Conservation (phyloP, 2,797 vertebrate species). For the Coracias cyanogaster region DNA sequence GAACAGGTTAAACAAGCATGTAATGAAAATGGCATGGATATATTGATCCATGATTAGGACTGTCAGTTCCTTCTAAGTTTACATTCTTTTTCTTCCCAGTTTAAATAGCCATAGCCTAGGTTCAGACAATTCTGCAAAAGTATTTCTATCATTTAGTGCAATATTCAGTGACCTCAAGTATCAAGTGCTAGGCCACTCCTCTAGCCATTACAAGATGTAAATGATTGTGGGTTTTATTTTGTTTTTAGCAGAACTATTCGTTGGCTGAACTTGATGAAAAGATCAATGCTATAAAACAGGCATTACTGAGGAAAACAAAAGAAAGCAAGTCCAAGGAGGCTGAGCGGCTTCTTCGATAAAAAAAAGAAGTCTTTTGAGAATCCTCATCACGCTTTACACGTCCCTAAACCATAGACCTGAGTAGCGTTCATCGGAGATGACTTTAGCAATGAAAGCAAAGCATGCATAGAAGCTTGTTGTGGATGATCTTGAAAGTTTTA, state of each 20-base stretch:
- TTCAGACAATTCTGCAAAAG: neutral
- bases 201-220: slow-evolving; percentile 65
- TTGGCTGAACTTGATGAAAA: slow-evolving; percentile 96
- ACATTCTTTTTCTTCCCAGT: neutral
- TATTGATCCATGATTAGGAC: neutral
- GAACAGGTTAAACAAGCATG: neutral
- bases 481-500: slow-evolving; percentile 12
- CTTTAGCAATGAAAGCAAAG: slow-evolving; percentile 14
- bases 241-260: slow-evolving; percentile 88
- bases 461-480: neutral
- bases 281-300: slow-evolving; percentile 92
- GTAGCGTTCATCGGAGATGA: neutral
- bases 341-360: slow-evolving; percentile 78
- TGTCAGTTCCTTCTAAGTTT: neutral
- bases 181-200: slow-evolving; percentile 28
- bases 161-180: neutral
- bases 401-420: slow-evolving; percentile 4
- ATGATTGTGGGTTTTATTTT: slow-evolving; percentile 48
- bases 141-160: neutral
- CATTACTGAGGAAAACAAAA: slow-evolving; percentile 90
- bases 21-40: neutral
- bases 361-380: neutral
- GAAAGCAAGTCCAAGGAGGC: slow-evolving; percentile 84
- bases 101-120: neutral
- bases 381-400: slow-evolving; percentile 8